phyloP scores from a whole-genome alignment of 2,888 invertebrate species.

The Parapristionchus giblindavisi region DNA sequence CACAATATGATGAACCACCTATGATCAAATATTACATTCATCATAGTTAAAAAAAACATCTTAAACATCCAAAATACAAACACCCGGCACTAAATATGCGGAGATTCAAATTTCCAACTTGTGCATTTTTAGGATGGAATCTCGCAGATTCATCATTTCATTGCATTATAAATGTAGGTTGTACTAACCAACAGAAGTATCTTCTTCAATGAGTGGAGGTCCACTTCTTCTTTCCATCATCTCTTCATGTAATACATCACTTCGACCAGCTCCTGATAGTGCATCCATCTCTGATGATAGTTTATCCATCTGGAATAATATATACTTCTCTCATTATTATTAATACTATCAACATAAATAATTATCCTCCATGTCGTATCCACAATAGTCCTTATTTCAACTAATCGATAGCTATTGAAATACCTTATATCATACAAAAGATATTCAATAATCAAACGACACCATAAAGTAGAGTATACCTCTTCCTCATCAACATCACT shows the following conservation, averaged over 20 bases:
- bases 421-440: no score
- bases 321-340: background rate
- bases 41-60: no score
- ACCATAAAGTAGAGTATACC: constrained; percentile 22
- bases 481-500: constrained; percentile 37
- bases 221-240: constrained; percentile 33
- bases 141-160: background rate
- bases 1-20: constrained; percentile 26
- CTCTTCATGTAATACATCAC: constrained; percentile 27
- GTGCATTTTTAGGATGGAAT: background rate
- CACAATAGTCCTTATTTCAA: background rate
- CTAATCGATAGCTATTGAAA: no score
- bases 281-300: constrained; percentile 32
- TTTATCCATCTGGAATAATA: constrained; percentile 32
- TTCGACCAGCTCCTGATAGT: constrained; percentile 31
- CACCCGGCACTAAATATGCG: background rate
- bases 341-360: background rate
- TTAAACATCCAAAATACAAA: no score
- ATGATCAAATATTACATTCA: no score
- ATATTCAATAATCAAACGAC: no score
- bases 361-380: background rate
- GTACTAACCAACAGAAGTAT: constrained; percentile 11
- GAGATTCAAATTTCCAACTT: background rate
- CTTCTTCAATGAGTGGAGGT: background rate
- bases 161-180: background rate